A percentile compares a stretch with the other conserved stretches of the same genome.
These are phyloP conservation scores for Phainopepla nitens DNA, from an alignment of 2,113 vertebrate genomes.

Conservation along the genomic window DNA sequence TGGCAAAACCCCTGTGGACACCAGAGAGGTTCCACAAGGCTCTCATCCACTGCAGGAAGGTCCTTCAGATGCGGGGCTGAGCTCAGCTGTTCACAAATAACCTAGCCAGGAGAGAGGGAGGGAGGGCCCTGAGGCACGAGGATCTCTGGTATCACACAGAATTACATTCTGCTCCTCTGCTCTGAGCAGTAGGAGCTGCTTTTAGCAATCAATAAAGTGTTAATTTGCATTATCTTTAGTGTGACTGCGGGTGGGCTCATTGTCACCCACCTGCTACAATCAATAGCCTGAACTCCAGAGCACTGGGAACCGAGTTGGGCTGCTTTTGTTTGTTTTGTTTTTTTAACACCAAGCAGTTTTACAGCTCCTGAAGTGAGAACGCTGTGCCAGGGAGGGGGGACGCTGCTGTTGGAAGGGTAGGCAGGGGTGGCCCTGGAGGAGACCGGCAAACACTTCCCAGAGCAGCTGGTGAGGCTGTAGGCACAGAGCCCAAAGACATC, in stretches of 20 bases:
- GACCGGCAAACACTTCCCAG: background rate
- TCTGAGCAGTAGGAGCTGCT: background rate
- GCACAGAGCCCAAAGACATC: background rate
- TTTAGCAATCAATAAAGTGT: background rate
- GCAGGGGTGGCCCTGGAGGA: background rate
- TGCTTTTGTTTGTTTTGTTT: background rate
- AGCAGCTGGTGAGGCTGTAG: background rate
- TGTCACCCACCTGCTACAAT: background rate
- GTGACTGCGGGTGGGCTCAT: background rate
- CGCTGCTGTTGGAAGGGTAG: background rate
- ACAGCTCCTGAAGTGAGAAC: background rate
- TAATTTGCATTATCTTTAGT: background rate
- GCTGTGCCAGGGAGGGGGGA: background rate
- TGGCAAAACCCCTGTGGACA: background rate
- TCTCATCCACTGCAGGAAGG: background rate
- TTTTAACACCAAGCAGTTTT: background rate
- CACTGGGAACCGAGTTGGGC: rapidly evolving
- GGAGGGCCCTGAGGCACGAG: background rate
- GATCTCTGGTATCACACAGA: background rate
- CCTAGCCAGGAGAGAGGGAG: background rate
- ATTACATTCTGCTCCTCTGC: background rate
- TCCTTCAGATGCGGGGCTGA: background rate
- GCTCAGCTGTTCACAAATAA: background rate
- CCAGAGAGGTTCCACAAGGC: background rate
- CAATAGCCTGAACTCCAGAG: background rate